Evolutionary conservation across 1,140 invertebrate genomes (phyloP).

Genomic region (Drosophila rhopaloa): DNA sequence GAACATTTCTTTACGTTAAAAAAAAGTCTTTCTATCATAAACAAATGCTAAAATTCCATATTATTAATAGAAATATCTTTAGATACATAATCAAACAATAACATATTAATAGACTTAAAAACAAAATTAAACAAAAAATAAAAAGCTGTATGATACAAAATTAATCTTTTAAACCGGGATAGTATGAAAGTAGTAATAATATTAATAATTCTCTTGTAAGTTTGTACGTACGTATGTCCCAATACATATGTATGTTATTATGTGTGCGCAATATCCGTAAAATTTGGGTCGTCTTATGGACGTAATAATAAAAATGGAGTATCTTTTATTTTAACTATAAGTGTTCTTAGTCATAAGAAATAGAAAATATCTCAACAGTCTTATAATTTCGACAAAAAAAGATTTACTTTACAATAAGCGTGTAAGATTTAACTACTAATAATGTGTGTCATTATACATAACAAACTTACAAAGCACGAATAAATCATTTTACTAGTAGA

Average conservation of each 20-base stretch:
- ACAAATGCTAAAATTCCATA: constrained; percentile 11
- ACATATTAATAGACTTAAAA: constrained; percentile 30
- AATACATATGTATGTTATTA: constrained; percentile 21
- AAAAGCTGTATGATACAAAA: constrained; percentile 33
- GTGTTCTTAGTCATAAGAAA: constrained; percentile 47
- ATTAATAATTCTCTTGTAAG: constrained; percentile 32
- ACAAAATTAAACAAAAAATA: constrained; percentile 23
- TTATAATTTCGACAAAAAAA: constrained; percentile 47
- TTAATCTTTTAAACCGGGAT: constrained; percentile 23
- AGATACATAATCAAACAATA: constrained; percentile 35
- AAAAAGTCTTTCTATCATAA: neutral
- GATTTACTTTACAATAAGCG: constrained; percentile 42
- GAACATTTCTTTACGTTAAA: neutral
- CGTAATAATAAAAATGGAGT: constrained; percentile 19
- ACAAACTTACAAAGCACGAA: constrained; percentile 58
- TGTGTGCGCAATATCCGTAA: constrained; percentile 27
- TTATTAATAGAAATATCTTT: constrained; percentile 19
- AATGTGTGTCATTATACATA: constrained; percentile 58
- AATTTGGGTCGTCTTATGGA: constrained; percentile 19
- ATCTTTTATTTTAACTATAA: constrained; percentile 56
- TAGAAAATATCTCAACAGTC: constrained; percentile 50
- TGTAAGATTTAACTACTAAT: constrained; percentile 54
- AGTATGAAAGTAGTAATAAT: constrained; percentile 11
- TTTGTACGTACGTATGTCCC: constrained; percentile 15
- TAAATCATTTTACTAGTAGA: constrained; percentile 62